Base-by-base conservation (phyloP, 2,113 vertebrate genomes). In the Thymallus thymallus region DNA sequence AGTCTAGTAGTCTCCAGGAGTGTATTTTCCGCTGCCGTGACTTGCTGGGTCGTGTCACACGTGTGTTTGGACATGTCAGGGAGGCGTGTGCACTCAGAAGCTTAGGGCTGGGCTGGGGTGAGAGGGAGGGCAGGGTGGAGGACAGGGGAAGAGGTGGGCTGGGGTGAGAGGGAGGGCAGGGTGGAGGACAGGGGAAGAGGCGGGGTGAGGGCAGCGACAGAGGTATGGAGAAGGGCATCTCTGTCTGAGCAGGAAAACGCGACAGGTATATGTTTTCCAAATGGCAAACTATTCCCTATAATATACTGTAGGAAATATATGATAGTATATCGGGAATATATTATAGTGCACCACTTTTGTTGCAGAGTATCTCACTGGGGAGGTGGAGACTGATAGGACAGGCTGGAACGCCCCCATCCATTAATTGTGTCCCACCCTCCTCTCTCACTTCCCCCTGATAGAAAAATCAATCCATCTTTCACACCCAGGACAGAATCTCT, bases 21-120 rank as follows among this genome's bases (percentile, higher is more conserved):
- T 26, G 79, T 68, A 64, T 76, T 55, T 82, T 87, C 86, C 84
- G 70, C 22, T 3, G 81, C 35, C 9, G 7, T 41, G 35, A 10
- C 35, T 46, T 64, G 46, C 82, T 78, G 86, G 88, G 84, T 88
- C 85, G 82, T 86, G 82, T 88, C 78, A 73, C 79, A 77, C 20
- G 73, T 82, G 3, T 86, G 87, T 90, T 85, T 84, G 81, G 81
- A 86, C 87, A 87, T 26, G 87, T 71, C 0, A 35, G 67, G 71
- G 60, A 76, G 64, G 69, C 66, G 79, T 78, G 80, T 84, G 71
- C 77, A 74, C 61, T 51, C 48, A 51, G 48, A 13, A 16, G 48
- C 48, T 51, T 14, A 51, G 14, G 13, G 6, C n/a, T 1, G 56
- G 6, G 20, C 2, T 13, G n/a, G 18, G 56, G 56, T 60, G 51